These are phyloP conservation scores for Pseudorhombus dupliciocellatus DNA, from an alignment of 2,113 vertebrate species.

Conservation along the genomic window DNA sequence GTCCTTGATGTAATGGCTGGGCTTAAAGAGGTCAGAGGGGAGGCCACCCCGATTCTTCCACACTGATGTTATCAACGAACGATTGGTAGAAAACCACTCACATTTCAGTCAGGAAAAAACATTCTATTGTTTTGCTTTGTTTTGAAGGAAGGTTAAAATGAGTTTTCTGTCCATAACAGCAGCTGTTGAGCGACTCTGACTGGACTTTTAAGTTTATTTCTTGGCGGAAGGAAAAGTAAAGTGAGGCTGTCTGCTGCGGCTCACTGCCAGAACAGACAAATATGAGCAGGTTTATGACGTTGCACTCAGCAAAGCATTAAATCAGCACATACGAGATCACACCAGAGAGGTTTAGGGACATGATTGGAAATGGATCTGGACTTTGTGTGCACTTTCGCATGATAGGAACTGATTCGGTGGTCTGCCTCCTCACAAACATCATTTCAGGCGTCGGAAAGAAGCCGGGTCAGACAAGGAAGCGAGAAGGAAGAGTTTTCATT, in stretches of 20 bases:
- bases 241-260: slow-evolving; percentile 31
- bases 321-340: slow-evolving; percentile 13
- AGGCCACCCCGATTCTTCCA: background rate
- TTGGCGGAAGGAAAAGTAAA: slow-evolving; percentile 52
- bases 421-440: too few species aligned
- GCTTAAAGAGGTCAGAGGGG: slow-evolving; percentile 25
- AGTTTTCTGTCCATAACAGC: slow-evolving; percentile 33
- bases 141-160: slow-evolving; percentile 27
- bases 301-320: background rate
- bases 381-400: too few species aligned
- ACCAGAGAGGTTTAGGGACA: too few species aligned
- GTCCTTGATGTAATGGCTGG: slow-evolving; percentile 1
- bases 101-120: background rate
- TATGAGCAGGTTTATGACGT: background rate
- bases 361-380: too few species aligned
- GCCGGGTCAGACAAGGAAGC: background rate
- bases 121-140: background rate
- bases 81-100: background rate
- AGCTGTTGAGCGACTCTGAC: slow-evolving; percentile 43
- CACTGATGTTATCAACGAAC: slow-evolving; percentile 9
- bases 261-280: background rate
- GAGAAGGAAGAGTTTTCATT: slow-evolving; percentile 12
- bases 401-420: too few species aligned
- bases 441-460: too few species aligned
- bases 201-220: slow-evolving; percentile 45